Evolutionary conservation across 2,797 vertebrate genomes (phyloP).

Genomic region (Cirrhinus mrigala): DNA sequence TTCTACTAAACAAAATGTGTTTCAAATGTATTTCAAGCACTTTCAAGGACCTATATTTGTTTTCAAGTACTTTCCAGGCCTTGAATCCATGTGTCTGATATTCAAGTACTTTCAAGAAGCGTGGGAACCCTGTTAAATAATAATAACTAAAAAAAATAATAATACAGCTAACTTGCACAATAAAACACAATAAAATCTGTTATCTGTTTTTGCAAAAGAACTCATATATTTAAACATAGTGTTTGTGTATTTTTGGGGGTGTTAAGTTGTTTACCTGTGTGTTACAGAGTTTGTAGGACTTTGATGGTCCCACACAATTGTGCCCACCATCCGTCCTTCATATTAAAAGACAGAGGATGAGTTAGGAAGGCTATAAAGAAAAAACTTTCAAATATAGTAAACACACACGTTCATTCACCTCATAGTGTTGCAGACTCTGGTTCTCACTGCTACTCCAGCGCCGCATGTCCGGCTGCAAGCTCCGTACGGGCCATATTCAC

Average conservation of each 20-base stretch:
- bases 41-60: too few relatives aligned
- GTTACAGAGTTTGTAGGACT: constrained; percentile 84
- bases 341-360: background rate
- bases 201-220: too few relatives aligned
- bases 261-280: constrained; percentile 77
- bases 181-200: too few relatives aligned
- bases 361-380: background rate
- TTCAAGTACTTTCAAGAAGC: too few relatives aligned
- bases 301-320: constrained; percentile 85
- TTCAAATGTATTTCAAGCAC: too few relatives aligned
- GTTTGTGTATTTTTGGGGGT: background rate
- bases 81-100: too few relatives aligned
- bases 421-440: constrained; percentile 83
- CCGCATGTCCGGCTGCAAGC: constrained; percentile 91
- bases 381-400: background rate
- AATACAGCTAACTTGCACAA: too few relatives aligned
- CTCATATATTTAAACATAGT: background rate
- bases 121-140: too few relatives aligned
- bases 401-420: constrained; percentile 74
- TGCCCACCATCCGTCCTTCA: constrained; percentile 85
- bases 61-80: too few relatives aligned
- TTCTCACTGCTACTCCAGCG: constrained; percentile 84
- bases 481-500: constrained; percentile 84
- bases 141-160: too few relatives aligned
- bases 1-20: too few relatives aligned